Evolutionary conservation across 2,113 vertebrate genomes (phyloP).

Genomic region (Glaucomys volans): DNA sequence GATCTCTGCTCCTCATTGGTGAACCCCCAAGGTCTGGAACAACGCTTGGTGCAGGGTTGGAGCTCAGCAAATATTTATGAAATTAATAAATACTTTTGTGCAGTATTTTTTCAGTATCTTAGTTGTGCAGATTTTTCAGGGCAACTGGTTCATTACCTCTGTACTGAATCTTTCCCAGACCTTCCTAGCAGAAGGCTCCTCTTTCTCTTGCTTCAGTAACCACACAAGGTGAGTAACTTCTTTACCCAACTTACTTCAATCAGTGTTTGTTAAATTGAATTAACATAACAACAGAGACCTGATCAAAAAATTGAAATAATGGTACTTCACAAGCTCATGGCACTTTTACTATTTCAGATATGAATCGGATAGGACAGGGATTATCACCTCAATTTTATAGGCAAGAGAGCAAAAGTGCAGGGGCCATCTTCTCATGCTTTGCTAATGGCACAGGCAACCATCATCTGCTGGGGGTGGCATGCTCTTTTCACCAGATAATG

Average conservation of each 20-base stretch:
- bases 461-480: background rate
- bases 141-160: background rate
- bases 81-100: background rate
- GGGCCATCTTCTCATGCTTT: background rate
- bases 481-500: background rate
- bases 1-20: background rate
- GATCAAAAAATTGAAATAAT: constrained; percentile 3
- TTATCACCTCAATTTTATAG: background rate
- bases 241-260: background rate
- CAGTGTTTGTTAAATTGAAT: background rate
- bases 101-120: background rate
- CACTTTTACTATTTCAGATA: background rate
- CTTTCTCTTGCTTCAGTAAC: background rate
- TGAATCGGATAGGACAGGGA: background rate
- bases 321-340: background rate
- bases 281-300: background rate
- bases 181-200: background rate
- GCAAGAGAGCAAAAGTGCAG: background rate
- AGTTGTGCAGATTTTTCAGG: background rate
- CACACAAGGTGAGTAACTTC: background rate
- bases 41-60: background rate
- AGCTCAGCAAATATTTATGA: background rate
- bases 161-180: background rate
- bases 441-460: background rate
- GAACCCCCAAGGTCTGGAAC: background rate